These are phyloP conservation scores for Colaptes auratus DNA, from an alignment of 2,113 vertebrate genomes.

Conservation along the genomic window DNA sequence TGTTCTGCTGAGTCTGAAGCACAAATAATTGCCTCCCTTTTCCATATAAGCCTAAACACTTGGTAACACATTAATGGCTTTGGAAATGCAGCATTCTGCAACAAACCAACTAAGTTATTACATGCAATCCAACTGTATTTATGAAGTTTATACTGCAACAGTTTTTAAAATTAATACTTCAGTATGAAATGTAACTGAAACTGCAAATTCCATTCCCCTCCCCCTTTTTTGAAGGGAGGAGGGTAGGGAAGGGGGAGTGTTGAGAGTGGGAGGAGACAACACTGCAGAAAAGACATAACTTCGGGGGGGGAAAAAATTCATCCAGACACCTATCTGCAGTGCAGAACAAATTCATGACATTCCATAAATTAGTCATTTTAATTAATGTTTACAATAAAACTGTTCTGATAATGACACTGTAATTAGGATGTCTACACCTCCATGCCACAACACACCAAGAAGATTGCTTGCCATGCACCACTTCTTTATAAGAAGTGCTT, in stretches of 20 bases:
- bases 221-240: neutral
- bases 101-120: neutral
- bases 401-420: neutral
- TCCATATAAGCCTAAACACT: neutral
- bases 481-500: neutral
- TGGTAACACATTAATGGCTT: neutral
- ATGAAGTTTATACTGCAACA: accelerated
- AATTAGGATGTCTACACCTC: neutral
- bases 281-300: neutral
- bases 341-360: neutral
- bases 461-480: neutral
- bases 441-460: neutral
- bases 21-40: neutral
- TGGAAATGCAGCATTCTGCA: accelerated
- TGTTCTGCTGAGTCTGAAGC: neutral
- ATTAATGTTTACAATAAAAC: neutral
- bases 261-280: accelerated
- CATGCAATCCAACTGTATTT: accelerated
- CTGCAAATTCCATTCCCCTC: neutral
- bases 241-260: accelerated
- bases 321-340: neutral
- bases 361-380: neutral
- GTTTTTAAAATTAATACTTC: neutral
- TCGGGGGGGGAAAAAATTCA: neutral
- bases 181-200: neutral